These are phyloP conservation scores for Drosophila meridiana DNA, from an alignment of 2,888 invertebrate genomes.

Conservation along the genomic window DNA sequence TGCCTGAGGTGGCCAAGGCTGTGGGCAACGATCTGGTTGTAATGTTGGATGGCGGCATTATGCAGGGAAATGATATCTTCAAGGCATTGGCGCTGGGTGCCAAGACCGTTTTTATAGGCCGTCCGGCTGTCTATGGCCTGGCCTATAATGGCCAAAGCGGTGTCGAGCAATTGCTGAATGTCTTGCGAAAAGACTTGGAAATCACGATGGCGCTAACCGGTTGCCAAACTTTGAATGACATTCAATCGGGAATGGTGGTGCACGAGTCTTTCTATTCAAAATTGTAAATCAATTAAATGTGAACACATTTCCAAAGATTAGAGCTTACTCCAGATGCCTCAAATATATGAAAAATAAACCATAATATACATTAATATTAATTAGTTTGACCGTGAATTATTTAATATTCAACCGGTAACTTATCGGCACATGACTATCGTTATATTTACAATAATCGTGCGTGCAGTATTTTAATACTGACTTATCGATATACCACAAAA, in stretches of 20 bases:
- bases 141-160: constrained; percentile 92
- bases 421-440: constrained; percentile 9
- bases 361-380: not conserved
- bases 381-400: not conserved
- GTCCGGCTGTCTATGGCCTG: constrained; percentile 94
- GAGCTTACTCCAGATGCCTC: not conserved
- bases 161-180: constrained; percentile 89
- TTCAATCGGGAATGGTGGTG: constrained; percentile 89
- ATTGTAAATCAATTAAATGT: constrained; percentile 21
- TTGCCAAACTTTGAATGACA: constrained; percentile 88
- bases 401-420: not conserved
- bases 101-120: constrained; percentile 94
- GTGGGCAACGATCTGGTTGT: constrained; percentile 90
- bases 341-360: not conserved
- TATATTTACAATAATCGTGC: not conserved
- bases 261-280: constrained; percentile 87
- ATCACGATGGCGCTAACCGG: constrained; percentile 91
- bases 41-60: constrained; percentile 95
- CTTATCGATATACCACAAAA: not conserved
- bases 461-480: constrained; percentile 10
- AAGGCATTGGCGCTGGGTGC: constrained; percentile 97
- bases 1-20: constrained; percentile 92
- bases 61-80: constrained; percentile 94
- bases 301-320: not conserved
- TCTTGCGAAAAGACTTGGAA: constrained; percentile 91